Evolutionary conservation across 2,113 vertebrate species (phyloP).

Genomic region (Phylloscopus trochilus): DNA sequence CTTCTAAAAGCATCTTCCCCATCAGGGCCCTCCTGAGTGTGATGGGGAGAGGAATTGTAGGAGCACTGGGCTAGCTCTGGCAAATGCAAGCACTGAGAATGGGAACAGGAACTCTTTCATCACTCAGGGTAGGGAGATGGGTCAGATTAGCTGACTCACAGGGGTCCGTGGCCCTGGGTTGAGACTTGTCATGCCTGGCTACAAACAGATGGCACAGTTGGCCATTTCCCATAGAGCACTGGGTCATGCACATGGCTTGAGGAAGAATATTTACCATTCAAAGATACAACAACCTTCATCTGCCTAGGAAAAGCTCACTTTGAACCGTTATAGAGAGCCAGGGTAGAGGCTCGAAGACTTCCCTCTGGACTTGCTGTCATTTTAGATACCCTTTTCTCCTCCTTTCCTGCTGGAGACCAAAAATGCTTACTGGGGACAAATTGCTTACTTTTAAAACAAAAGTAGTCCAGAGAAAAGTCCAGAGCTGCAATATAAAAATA

Average conservation of each 20-base stretch:
- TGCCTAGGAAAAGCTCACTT: neutral
- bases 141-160: neutral
- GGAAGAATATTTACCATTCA: neutral
- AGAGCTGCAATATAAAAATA: neutral
- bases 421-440: neutral
- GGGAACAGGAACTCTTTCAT: neutral
- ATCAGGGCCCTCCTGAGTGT: fast-evolving
- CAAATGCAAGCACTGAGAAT: neutral
- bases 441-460: neutral
- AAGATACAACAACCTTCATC: neutral
- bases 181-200: neutral
- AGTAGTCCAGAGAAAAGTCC: neutral
- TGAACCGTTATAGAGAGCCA: neutral
- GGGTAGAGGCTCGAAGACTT: neutral
- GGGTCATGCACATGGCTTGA: fast-evolving
- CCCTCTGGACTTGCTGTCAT: neutral
- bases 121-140: neutral
- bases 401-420: neutral
- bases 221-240: neutral
- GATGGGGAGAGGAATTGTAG: fast-evolving
- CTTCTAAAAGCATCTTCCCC: neutral
- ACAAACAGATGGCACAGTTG: neutral
- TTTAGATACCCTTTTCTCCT: neutral
- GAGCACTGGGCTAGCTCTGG: fast-evolving
- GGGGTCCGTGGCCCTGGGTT: neutral